phyloP scores from a whole-genome alignment of 1,140 invertebrate genomes.

The Monomorium pharaonis region DNA sequence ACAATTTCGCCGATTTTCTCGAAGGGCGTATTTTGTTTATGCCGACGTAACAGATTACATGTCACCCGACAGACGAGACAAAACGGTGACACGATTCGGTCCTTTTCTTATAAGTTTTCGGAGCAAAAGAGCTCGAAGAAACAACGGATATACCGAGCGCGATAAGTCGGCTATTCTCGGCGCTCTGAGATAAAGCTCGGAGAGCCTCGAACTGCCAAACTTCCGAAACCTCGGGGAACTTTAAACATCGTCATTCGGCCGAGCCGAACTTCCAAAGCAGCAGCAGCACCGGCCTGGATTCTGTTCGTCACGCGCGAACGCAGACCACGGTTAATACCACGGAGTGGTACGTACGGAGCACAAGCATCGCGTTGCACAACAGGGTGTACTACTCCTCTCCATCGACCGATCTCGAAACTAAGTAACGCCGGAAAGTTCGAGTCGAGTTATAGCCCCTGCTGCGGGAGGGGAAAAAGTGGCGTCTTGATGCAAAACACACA shows the following conservation, averaged over 20 bases:
- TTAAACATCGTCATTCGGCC: slow-evolving; percentile 49
- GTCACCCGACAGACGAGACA: slow-evolving; percentile 12
- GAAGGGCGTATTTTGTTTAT: background rate
- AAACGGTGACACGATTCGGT: background rate
- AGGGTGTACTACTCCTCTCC: background rate
- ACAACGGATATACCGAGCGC: background rate
- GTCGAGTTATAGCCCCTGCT: slow-evolving; percentile 5
- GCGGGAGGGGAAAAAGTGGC: background rate
- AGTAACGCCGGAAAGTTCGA: slow-evolving; percentile 14
- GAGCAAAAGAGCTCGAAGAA: background rate
- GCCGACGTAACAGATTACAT: background rate
- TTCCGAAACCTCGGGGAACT: slow-evolving; percentile 27
- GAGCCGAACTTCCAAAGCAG: slow-evolving; percentile 20
- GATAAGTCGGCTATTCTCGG: slow-evolving; percentile 37
- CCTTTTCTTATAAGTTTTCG: background rate
- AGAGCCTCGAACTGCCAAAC: slow-evolving; percentile 28
- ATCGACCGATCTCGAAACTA: slow-evolving; percentile 29
- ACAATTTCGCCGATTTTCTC: background rate
- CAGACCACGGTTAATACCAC: slow-evolving; percentile 11
- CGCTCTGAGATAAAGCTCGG: slow-evolving; percentile 46
- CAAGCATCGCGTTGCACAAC: background rate
- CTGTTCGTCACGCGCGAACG: slow-evolving; percentile 12
- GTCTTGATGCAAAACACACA: background rate
- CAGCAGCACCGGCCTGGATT: background rate
- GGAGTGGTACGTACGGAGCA: background rate